These are phyloP conservation scores for Caenorhabditis wallacei DNA, from an alignment of 2,888 invertebrate species.

Conservation along the genomic window DNA sequence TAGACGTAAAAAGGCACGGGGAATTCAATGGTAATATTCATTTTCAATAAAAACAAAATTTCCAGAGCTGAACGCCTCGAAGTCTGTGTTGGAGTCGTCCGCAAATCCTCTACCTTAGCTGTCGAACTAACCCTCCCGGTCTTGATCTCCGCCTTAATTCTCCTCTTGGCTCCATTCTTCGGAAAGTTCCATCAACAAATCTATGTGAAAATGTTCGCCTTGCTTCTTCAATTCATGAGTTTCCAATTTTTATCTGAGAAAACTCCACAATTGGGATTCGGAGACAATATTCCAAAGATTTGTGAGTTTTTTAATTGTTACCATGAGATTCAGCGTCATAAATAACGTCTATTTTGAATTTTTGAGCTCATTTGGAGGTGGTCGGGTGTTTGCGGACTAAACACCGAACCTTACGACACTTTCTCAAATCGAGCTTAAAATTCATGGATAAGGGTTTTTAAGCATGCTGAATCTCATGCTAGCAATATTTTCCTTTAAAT, in stretches of 20 bases:
- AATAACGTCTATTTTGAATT: background rate
- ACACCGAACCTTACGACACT: background rate
- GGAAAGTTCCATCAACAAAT: constrained; percentile 79
- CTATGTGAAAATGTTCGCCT: constrained; percentile 80
- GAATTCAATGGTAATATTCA: too few species aligned
- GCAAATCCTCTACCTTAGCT: constrained; percentile 76
- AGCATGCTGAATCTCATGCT: background rate
- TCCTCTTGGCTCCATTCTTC: constrained; percentile 79
- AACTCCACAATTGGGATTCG: constrained; percentile 79
- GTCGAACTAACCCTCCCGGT: constrained; percentile 80
- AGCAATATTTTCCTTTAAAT: background rate
- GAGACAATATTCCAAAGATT: constrained; percentile 77
- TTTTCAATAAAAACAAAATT: constrained; percentile 11
- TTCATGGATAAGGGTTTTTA: too few species aligned
- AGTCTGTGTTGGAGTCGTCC: constrained; percentile 75
- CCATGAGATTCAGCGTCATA: background rate
- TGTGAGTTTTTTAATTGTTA: constrained; percentile 69
- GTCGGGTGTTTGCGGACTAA: background rate
- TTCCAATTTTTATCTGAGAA: constrained; percentile 80
- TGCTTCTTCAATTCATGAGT: constrained; percentile 80
- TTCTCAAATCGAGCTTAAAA: background rate
- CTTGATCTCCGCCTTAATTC: constrained; percentile 76
- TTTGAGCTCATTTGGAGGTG: too few species aligned
- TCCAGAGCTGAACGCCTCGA: constrained; percentile 74
- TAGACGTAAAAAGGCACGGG: too few species aligned